phyloP scores from a whole-genome alignment of 1,140 invertebrate species.

The Andricus grossulariae region DNA sequence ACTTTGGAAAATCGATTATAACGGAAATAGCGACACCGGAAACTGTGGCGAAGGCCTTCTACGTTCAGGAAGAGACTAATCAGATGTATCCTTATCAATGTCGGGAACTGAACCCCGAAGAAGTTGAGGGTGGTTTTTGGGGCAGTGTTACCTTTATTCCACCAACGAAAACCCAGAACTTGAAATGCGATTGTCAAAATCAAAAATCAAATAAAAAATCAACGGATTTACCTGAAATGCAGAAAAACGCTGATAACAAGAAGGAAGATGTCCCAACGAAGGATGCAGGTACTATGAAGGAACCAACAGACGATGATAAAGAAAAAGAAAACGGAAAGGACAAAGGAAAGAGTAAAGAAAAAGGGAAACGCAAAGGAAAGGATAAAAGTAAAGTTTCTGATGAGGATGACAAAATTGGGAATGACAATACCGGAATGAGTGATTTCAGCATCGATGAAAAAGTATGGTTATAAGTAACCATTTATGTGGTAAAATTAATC shows the following conservation, averaged over 20 bases:
- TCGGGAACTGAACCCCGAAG: constrained; percentile 46
- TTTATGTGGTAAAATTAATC: too few species aligned
- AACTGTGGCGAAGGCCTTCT: constrained; percentile 42
- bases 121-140: constrained; percentile 47
- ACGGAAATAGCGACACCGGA: constrained; percentile 56
- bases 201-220: neutral
- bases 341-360: neutral
- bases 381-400: neutral
- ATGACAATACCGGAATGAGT: neutral
- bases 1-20: constrained; percentile 61
- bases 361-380: neutral
- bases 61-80: constrained; percentile 55
- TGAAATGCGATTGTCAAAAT: constrained; percentile 44
- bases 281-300: constrained; percentile 5
- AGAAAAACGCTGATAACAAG: neutral
- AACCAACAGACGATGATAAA: constrained; percentile 31
- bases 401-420: neutral
- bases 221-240: neutral
- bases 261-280: neutral
- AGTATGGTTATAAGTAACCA: constrained; percentile 17
- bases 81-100: constrained; percentile 56
- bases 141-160: constrained; percentile 34
- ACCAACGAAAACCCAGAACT: neutral
- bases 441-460: neutral
- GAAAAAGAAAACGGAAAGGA: neutral